Conservation (phyloP, 2,888 invertebrate genomes). For the Aphidoletes aphidimyza region DNA sequence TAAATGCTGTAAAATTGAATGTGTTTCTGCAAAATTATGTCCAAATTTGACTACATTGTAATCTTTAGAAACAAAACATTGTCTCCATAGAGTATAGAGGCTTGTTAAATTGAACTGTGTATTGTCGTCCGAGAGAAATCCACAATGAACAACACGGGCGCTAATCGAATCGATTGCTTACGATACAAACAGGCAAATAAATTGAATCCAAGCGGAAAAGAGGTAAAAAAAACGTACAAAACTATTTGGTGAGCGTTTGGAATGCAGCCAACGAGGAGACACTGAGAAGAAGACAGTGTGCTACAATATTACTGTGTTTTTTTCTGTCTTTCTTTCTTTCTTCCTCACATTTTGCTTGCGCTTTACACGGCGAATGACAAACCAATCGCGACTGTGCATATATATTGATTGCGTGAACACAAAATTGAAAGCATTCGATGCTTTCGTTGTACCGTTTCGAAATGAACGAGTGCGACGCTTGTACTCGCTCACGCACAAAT, state of each 20-base stretch:
- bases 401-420: conserved; percentile 7
- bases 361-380: conserved; percentile 3
- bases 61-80: too few relatives aligned
- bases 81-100: too few relatives aligned
- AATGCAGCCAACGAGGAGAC: conserved; percentile 46
- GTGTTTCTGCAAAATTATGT: too few relatives aligned
- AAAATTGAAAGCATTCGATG: conserved; percentile 19
- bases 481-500: conserved; percentile 25
- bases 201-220: background rate
- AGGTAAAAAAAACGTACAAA: background rate
- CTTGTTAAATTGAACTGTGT: background rate
- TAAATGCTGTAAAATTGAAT: too few relatives aligned
- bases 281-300: conserved; percentile 1
- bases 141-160: background rate
- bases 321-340: background rate
- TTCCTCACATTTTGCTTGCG: background rate
- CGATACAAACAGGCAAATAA: background rate
- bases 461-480: too few relatives aligned
- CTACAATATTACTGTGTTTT: background rate
- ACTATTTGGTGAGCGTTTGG: conserved; percentile 30
- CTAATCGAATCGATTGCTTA: conserved; percentile 3
- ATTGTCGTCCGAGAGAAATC: background rate
- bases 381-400: background rate
- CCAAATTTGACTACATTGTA: too few relatives aligned
- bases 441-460: conserved; percentile 5